These are phyloP conservation scores for Epinephelus moara DNA, from an alignment of 2,113 vertebrate genomes.

Conservation along the genomic window DNA sequence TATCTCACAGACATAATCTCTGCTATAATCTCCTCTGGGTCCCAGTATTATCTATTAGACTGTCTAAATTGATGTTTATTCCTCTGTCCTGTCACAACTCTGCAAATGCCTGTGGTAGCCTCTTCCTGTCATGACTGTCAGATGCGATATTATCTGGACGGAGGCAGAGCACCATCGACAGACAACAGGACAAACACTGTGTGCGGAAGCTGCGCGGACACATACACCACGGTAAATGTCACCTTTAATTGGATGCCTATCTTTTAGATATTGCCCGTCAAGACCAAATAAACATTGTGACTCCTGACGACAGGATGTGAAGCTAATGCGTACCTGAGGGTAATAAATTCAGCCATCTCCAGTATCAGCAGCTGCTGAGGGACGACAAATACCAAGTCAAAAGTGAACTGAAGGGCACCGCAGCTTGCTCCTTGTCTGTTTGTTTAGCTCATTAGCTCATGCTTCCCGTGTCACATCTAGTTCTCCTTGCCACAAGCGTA, in stretches of 20 bases:
- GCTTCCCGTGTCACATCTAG: slow-evolving; percentile 15
- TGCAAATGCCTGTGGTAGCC: slow-evolving; percentile 46
- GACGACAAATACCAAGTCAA: slow-evolving; percentile 46
- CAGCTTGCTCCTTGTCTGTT: slow-evolving; percentile 46
- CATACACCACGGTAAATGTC: slow-evolving; percentile 71
- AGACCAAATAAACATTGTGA: slow-evolving; percentile 60
- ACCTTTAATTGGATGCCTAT: slow-evolving; percentile 74
- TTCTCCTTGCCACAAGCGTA: slow-evolving; percentile 21
- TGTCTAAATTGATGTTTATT: slow-evolving; percentile 55
- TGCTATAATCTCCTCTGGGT: slow-evolving; percentile 53
- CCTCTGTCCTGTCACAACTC: slow-evolving; percentile 41
- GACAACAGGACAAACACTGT: slow-evolving; percentile 34
- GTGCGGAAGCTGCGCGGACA: slow-evolving; percentile 46
- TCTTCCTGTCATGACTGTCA: slow-evolving; percentile 55
- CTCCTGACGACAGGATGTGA: slow-evolving; percentile 56
- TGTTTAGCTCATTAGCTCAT: slow-evolving; percentile 38
- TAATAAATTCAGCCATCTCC: slow-evolving; percentile 48
- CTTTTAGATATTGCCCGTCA: slow-evolving; percentile 61
- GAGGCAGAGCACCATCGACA: slow-evolving; percentile 53
- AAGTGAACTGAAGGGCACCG: slow-evolving; percentile 55
- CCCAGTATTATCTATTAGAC: slow-evolving; percentile 43
- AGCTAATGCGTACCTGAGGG: slow-evolving; percentile 44
- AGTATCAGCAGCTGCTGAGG: slow-evolving; percentile 57
- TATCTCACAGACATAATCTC: slow-evolving; percentile 48
- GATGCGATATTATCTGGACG: slow-evolving; percentile 45